phyloP scores from a whole-genome alignment of 1,140 invertebrate genomes.

The Caerostris extrusa region DNA sequence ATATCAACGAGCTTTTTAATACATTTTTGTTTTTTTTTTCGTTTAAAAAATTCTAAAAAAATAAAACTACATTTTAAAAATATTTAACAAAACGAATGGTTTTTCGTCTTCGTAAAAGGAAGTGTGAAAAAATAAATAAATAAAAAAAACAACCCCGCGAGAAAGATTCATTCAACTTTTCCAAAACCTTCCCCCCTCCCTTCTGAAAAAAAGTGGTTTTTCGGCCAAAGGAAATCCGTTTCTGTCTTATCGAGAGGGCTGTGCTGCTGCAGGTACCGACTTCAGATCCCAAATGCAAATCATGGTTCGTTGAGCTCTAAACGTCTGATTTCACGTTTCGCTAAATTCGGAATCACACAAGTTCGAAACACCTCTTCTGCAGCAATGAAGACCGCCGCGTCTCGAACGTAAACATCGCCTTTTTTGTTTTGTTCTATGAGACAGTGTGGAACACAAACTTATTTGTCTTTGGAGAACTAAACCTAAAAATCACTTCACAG shows the following conservation, averaged over 20 bases:
- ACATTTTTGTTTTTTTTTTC: no score
- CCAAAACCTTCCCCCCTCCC: neutral
- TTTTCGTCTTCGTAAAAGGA: no score
- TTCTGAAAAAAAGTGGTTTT: neutral
- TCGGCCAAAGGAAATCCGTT: neutral
- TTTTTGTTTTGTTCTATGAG: no score
- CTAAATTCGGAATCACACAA: neutral
- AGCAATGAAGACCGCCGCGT: neutral
- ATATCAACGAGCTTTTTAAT: no score
- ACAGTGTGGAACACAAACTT: no score
- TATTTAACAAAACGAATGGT: no score
- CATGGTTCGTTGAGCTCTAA: neutral
- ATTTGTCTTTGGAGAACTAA: no score
- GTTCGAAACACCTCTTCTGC: neutral
- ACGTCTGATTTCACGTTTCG: neutral
- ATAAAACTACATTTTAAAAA: no score
- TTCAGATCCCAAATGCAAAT: neutral
- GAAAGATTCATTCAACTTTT: neutral
- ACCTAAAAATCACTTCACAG: no score
- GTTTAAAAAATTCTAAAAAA: no score
- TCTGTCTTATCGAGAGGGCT: neutral
- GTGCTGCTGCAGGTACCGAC: neutral
- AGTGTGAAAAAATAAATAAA: no score
- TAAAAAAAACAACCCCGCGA: neutral
- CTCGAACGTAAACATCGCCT: no score